Evolutionary conservation across 2,888 invertebrate species (phyloP).

Genomic region (Sisyra nigra): DNA sequence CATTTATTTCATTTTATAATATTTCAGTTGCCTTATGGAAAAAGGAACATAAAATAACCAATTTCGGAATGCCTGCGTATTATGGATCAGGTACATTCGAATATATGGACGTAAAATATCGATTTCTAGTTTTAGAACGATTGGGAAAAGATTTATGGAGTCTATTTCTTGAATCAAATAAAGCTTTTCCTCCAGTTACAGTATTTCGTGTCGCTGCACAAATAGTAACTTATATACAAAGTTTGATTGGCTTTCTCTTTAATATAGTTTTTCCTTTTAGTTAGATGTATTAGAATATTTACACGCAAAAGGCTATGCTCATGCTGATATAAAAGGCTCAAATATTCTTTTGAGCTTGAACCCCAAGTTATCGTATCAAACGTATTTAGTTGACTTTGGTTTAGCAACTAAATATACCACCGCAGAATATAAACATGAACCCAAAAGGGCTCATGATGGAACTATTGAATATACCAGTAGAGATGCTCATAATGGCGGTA

Average conservation of each 20-base stretch:
- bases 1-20: slow-evolving; percentile 15
- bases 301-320: slow-evolving; percentile 78
- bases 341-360: slow-evolving; percentile 71
- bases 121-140: slow-evolving; percentile 80
- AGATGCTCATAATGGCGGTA: slow-evolving; percentile 87
- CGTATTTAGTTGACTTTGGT: slow-evolving; percentile 89
- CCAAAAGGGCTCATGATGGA: slow-evolving; percentile 88
- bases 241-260: neutral
- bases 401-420: slow-evolving; percentile 62
- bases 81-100: slow-evolving; percentile 73
- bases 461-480: slow-evolving; percentile 93
- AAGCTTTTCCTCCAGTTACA: slow-evolving; percentile 50
- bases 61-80: slow-evolving; percentile 72
- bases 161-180: slow-evolving; percentile 48
- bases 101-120: slow-evolving; percentile 56
- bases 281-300: slow-evolving; percentile 84
- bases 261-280: slow-evolving; percentile 31
- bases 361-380: slow-evolving; percentile 46
- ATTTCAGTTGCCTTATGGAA: slow-evolving; percentile 53
- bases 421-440: slow-evolving; percentile 74
- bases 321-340: slow-evolving; percentile 91
- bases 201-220: slow-evolving; percentile 70
- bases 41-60: slow-evolving; percentile 45
- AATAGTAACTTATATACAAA: slow-evolving; percentile 41
- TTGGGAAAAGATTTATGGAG: slow-evolving; percentile 79